phyloP scores from a whole-genome alignment of 1,140 invertebrate genomes.

The Oryctes rhinoceros region DNA sequence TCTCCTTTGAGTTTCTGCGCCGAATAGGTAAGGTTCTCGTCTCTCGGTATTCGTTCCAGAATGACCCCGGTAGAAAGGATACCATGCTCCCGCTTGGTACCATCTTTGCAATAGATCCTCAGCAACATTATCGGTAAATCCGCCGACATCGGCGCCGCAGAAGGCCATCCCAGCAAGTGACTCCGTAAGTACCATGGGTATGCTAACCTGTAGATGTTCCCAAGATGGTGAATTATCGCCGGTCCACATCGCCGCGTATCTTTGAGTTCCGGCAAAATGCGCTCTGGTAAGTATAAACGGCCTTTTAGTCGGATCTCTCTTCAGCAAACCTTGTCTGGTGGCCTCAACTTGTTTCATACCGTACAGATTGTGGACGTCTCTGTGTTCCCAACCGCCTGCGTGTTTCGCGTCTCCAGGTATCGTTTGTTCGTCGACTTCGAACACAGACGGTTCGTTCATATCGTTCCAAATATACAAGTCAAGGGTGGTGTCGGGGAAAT shows the following conservation, averaged over 20 bases:
- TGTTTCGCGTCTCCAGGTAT: conserved; percentile 63
- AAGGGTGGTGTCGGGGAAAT: conserved; percentile 62
- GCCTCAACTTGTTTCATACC: conserved; percentile 62
- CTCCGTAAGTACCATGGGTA: conserved; percentile 48
- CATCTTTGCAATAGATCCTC: conserved; percentile 88
- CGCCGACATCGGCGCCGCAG: conserved; percentile 96
- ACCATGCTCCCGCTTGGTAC: conserved; percentile 75
- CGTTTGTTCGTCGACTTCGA: conserved; percentile 74
- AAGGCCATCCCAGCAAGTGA: conserved; percentile 80
- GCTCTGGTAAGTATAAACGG: conserved; percentile 93
- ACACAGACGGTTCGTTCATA: conserved; percentile 83
- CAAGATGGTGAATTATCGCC: conserved; percentile 88
- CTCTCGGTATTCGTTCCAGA: conserved; percentile 87
- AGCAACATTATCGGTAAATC: conserved; percentile 96
- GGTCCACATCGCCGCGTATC: conserved; percentile 85
- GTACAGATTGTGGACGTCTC: conserved; percentile 55
- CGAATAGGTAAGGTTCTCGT: conserved; percentile 94
- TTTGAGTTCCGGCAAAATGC: conserved; percentile 84
- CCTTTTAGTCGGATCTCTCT: conserved; percentile 73
- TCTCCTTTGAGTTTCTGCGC: conserved; percentile 73
- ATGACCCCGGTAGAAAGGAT: conserved; percentile 70
- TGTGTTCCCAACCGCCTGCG: conserved; percentile 69
- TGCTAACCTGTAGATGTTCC: conserved; percentile 71
- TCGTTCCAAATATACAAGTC: conserved; percentile 78
- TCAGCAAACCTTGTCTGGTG: conserved; percentile 81